Conservation (phyloP, 2,888 invertebrate species). For the Axea sp. region DNA sequence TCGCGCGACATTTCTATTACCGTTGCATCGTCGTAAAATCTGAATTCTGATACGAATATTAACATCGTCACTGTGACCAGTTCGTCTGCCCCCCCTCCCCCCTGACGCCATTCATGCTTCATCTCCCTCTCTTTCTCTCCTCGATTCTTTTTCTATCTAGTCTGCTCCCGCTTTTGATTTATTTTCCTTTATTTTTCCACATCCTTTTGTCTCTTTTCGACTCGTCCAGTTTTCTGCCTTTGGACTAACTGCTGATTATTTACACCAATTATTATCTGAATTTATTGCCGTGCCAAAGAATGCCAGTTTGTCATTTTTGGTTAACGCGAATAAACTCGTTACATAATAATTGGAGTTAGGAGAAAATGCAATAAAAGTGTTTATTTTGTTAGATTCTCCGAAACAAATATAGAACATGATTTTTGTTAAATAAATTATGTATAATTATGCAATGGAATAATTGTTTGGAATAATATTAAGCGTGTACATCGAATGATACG, state of each 20-base stretch:
- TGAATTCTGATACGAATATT: conserved; percentile 11
- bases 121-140: conserved; percentile 8
- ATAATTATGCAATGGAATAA: too few relatives aligned
- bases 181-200: conserved; percentile 12
- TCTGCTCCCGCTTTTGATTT: conserved; percentile 11
- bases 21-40: not conserved
- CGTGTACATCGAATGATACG: too few relatives aligned
- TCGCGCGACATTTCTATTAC: too few relatives aligned
- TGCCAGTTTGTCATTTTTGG: conserved; percentile 15
- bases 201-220: conserved; percentile 1
- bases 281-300: not conserved
- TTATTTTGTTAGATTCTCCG: too few relatives aligned
- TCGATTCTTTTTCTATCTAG: conserved; percentile 9
- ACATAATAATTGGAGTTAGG: conserved; percentile 17
- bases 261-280: too few relatives aligned
- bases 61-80: conserved; percentile 32
- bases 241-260: too few relatives aligned
- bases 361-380: conserved; percentile 11
- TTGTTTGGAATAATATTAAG: too few relatives aligned
- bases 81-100: conserved; percentile 35
- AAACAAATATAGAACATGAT: too few relatives aligned
- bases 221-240: too few relatives aligned
- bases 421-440: too few relatives aligned
- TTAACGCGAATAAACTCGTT: conserved; percentile 17
- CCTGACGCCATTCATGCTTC: conserved; percentile 38